These are phyloP conservation scores for Acromyrmex echinatior DNA, from an alignment of 1,140 invertebrate species.

Conservation along the genomic window DNA sequence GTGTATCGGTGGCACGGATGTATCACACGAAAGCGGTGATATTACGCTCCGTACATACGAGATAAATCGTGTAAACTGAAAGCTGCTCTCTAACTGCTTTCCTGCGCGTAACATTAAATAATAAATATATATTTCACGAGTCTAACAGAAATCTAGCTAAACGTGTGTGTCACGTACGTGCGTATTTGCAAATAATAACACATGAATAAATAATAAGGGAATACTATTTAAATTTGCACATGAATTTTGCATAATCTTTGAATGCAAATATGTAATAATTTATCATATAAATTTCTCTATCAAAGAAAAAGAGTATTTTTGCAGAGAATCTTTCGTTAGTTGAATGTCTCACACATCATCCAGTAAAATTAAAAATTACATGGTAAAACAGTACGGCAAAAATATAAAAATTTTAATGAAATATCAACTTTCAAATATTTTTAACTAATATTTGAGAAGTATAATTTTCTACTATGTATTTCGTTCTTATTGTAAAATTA, in stretches of 20 bases:
- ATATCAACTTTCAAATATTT: neutral
- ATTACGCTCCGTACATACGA: slow-evolving; percentile 34
- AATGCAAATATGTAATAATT: slow-evolving; percentile 1
- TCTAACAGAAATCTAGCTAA: slow-evolving; percentile 1
- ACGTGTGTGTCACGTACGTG: neutral
- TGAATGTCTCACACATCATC: neutral
- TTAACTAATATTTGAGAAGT: neutral
- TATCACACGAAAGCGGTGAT: slow-evolving; percentile 58
- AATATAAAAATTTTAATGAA: neutral
- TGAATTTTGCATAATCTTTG: slow-evolving; percentile 30
- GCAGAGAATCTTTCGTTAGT: neutral
- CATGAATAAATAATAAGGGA: slow-evolving; percentile 33
- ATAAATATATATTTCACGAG: slow-evolving; percentile 34
- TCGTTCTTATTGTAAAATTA: neutral
- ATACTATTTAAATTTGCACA: slow-evolving; percentile 3
- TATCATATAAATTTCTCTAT: neutral
- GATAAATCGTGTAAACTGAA: slow-evolving; percentile 57
- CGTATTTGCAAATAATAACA: neutral
- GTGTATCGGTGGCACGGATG: slow-evolving; percentile 64
- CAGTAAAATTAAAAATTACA: neutral
- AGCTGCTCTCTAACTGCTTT: slow-evolving; percentile 29
- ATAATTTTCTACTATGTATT: slow-evolving; percentile 18
- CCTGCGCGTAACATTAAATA: slow-evolving; percentile 28
- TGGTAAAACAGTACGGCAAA: neutral
- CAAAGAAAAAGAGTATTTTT: neutral